Conservation (phyloP, 53 echinoderm and acorn worm species). For the Hippasteria phrygiana region DNA sequence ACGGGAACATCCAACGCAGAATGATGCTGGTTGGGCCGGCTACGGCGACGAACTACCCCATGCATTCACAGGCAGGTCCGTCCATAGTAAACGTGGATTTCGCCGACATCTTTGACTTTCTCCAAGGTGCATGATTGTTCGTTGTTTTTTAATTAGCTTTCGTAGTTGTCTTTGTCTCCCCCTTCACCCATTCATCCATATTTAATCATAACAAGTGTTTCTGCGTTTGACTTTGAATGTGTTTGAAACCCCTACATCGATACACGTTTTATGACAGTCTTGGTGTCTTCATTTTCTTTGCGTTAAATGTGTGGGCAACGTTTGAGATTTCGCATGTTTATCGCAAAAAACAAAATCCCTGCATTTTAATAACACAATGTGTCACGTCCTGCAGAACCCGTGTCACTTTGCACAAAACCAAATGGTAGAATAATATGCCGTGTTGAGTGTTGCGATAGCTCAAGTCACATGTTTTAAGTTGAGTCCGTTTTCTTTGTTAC, state of each 20-base stretch:
- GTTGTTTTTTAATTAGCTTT: slow-evolving; percentile 62
- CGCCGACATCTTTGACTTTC: slow-evolving; percentile 79
- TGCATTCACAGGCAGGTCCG: slow-evolving; percentile 76
- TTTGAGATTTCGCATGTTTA: background rate
- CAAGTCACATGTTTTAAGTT: background rate
- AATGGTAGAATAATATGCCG: background rate
- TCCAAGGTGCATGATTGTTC: slow-evolving; percentile 75
- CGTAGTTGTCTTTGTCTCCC: slow-evolving; percentile 44
- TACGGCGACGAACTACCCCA: slow-evolving; percentile 59
- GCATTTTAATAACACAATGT: background rate
- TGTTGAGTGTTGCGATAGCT: too few relatives aligned
- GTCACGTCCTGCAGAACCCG: background rate
- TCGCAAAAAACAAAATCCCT: background rate
- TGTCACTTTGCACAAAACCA: background rate
- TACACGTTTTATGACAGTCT: background rate
- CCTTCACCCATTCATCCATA: background rate
- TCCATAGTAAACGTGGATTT: slow-evolving; percentile 76
- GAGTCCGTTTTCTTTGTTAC: background rate
- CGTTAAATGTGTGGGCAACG: background rate
- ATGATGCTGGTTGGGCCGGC: slow-evolving; percentile 73
- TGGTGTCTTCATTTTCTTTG: background rate
- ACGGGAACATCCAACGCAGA: slow-evolving; percentile 47
- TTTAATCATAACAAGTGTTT: slow-evolving; percentile 16
- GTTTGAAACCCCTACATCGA: background rate
- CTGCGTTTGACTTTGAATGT: slow-evolving; percentile 19